Conservation (phyloP, 1,140 invertebrate species). For the Magallana angulata region DNA sequence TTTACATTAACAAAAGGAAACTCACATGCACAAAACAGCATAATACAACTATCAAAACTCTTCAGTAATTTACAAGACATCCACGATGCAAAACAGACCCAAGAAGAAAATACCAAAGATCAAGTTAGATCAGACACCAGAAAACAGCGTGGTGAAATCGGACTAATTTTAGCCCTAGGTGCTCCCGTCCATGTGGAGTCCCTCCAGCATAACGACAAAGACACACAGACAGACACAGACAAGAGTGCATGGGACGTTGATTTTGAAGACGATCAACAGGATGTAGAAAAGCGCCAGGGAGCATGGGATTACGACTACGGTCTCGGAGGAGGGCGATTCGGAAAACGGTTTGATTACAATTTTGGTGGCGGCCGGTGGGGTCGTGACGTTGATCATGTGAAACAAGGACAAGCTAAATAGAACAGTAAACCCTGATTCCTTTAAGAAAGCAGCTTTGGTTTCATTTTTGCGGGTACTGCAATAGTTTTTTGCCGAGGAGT, state of each 20-base stretch:
- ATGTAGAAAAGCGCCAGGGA: constrained; percentile 70
- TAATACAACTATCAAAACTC: constrained; percentile 35
- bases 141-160: constrained; percentile 29
- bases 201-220: neutral
- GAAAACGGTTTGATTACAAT: constrained; percentile 72
- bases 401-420: constrained; percentile 51
- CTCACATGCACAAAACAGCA: neutral
- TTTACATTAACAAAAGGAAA: neutral
- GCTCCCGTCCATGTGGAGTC: constrained; percentile 27
- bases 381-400: constrained; percentile 72
- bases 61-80: constrained; percentile 20
- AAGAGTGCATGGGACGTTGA: neutral
- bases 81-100: constrained; percentile 1
- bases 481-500: too few relatives aligned
- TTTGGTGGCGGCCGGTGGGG: constrained; percentile 72
- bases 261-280: constrained; percentile 42
- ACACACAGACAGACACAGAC: neutral
- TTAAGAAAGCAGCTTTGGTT: too few relatives aligned
- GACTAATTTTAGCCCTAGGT: constrained; percentile 25
- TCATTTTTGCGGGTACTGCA: too few relatives aligned
- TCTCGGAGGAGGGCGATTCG: constrained; percentile 74
- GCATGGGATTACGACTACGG: constrained; percentile 75
- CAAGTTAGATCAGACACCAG: neutral
- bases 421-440: neutral
- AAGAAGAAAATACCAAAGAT: neutral